Evolutionary conservation across 2,888 invertebrate species (phyloP).

Genomic region (Aethes cnicana): DNA sequence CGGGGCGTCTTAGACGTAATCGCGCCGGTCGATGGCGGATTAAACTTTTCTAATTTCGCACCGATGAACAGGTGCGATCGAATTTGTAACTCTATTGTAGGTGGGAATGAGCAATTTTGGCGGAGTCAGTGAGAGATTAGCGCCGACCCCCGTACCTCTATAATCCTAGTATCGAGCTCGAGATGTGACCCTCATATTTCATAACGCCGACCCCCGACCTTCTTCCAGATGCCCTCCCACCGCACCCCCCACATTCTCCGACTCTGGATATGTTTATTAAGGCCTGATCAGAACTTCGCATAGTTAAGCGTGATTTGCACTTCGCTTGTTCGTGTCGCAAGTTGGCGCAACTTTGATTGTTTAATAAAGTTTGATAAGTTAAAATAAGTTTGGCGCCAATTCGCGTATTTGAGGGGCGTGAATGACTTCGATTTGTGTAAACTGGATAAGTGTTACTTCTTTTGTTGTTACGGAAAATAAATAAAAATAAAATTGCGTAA

Average conservation of each 20-base stretch:
- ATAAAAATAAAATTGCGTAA: too few species aligned
- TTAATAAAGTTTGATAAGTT: conserved; percentile 26
- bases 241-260: conserved; percentile 44
- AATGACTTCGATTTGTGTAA: neutral
- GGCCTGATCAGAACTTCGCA: conserved; percentile 42
- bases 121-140: conserved; percentile 63
- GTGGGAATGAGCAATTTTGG: conserved; percentile 58
- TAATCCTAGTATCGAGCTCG: conserved; percentile 59
- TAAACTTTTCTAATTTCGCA: conserved; percentile 57
- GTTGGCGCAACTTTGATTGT: conserved; percentile 24
- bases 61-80: conserved; percentile 49
- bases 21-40: conserved; percentile 41
- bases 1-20: conserved; percentile 39
- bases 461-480: too few species aligned
- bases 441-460: too few species aligned
- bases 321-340: conserved; percentile 19
- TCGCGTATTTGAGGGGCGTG: neutral
- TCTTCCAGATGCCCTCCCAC: conserved; percentile 17
- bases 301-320: conserved; percentile 40
- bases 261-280: conserved; percentile 70
- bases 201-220: conserved; percentile 48
- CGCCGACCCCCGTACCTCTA: conserved; percentile 50
- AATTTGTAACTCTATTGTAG: conserved; percentile 56
- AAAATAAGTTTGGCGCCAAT: conserved; percentile 13
- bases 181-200: conserved; percentile 66